Percentiles rank a stretch among this genome's conserved stretches.
Conservation (phyloP, 2,113 vertebrate genomes). For the Xyrauchen texanus region DNA sequence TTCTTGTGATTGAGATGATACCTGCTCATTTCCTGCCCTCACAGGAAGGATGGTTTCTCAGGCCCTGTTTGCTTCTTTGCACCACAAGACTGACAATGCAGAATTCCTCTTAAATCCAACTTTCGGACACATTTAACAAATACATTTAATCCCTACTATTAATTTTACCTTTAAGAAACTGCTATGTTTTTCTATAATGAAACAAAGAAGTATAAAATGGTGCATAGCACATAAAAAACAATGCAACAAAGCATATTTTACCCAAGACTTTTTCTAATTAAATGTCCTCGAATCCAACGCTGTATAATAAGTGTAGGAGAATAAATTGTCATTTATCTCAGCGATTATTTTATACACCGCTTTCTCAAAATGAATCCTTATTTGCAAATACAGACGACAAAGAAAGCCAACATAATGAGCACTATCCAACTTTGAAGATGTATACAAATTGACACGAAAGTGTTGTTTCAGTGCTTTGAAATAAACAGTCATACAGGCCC, state of each 20-base stretch:
- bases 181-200: not conserved
- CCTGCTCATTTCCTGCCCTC: constrained; percentile 1
- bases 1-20: not conserved
- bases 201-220: not conserved
- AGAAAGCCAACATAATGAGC: constrained; percentile 6
- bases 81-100: not conserved
- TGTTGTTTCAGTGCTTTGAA: constrained; percentile 53
- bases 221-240: not conserved
- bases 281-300: constrained; percentile 73
- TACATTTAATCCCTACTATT: too few relatives aligned
- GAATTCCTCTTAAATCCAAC: too few relatives aligned
- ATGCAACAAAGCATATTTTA: constrained; percentile 49
- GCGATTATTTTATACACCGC: constrained; percentile 61
- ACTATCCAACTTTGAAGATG: constrained; percentile 40
- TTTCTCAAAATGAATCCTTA: constrained; percentile 66
- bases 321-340: too few relatives aligned
- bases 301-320: constrained; percentile 76
- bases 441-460: constrained; percentile 61
- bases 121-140: not conserved
- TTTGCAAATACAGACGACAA: constrained; percentile 27
- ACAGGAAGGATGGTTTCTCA: not conserved
- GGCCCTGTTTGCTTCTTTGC: not conserved
- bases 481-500: constrained; percentile 65
- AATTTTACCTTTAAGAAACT: too few relatives aligned
- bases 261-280: constrained; percentile 70